These are phyloP conservation scores for Diprion similis DNA, from an alignment of 1,140 invertebrate species.

Conservation along the genomic window DNA sequence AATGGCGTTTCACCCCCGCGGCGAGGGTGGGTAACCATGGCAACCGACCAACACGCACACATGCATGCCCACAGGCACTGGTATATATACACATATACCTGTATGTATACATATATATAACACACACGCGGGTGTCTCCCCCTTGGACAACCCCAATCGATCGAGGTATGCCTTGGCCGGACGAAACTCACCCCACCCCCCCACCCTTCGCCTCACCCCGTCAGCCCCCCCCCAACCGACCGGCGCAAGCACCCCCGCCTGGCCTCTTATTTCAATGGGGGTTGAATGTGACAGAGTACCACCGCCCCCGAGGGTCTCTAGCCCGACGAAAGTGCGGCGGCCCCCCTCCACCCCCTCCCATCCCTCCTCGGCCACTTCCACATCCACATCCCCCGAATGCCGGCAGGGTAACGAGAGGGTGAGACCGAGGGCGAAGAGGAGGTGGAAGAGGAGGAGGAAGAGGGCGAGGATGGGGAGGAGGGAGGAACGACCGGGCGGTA, in stretches of 20 bases:
- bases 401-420: too few species aligned
- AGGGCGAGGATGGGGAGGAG: constrained; percentile 28
- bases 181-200: constrained; percentile 60
- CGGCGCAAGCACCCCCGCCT: constrained; percentile 28
- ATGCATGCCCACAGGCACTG: constrained; percentile 44
- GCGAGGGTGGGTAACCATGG: constrained; percentile 56
- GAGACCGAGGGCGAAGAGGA: not conserved
- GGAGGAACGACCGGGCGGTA: constrained; percentile 16
- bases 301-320: constrained; percentile 53
- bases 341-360: constrained; percentile 46
- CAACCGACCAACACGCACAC: constrained; percentile 42
- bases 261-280: constrained; percentile 61
- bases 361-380: constrained; percentile 27
- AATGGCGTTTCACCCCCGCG: constrained; percentile 61
- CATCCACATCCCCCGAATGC: not conserved
- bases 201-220: constrained; percentile 37
- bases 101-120: constrained; percentile 28
- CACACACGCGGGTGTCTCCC: constrained; percentile 40
- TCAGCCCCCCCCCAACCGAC: constrained; percentile 32
- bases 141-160: constrained; percentile 64
- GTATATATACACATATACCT: constrained; percentile 19
- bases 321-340: constrained; percentile 54
- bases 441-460: constrained; percentile 18
- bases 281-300: constrained; percentile 62
- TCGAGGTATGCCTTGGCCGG: constrained; percentile 62